Base-by-base conservation (phyloP, 2,888 invertebrate genomes). In the Apamea sordens region DNA sequence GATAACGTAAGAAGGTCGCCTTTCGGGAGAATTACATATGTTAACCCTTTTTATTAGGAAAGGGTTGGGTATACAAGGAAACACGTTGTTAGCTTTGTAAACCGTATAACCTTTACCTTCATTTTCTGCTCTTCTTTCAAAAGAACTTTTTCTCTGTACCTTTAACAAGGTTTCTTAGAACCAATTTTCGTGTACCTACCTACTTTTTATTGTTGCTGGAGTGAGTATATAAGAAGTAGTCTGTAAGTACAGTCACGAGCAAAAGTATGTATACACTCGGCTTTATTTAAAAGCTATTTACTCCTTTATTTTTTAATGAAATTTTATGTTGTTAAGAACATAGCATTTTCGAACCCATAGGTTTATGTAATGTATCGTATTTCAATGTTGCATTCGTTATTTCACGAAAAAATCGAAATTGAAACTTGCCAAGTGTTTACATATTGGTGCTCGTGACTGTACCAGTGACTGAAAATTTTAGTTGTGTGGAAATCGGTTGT, bases 1-100 rank as follows among this genome's bases (percentile, higher is more conserved):
- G 24, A 50, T 44, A 28, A 82, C 61, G 28, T 56, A 24, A 11
- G 36, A 76, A 83, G 77, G 68, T 80, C 80, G 21, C 15, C 3
- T 47, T 68, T 10, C 61, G 21, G 28, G 18, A 59, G 47, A 15
- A 47, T 76, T 41, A 69, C 63, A 82, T 56, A 28, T 76, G 44
- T 76, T 47, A 76, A 76, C 83, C 68, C 63, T 69, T 81, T 70
- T 63, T 21, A 21, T 64, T 47, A 5, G 1, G 3, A 63, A 69
- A 63, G 61, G 61, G 28, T 83, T 56, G 2, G n/a, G 28, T 24
- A 73, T 28, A n/a, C 15, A 80, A 36, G 24, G 15, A 68, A 63
- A 50, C n/a, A 53, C 67, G 11, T 83, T 63, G n/a, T 69, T 82
- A 76, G 36, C 56, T 21, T 50, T 24, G 7, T 56, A 13, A 56